These are phyloP conservation scores for Ptilorrhoa leucosticta DNA, from an alignment of 2,113 vertebrate species.

Conservation along the genomic window DNA sequence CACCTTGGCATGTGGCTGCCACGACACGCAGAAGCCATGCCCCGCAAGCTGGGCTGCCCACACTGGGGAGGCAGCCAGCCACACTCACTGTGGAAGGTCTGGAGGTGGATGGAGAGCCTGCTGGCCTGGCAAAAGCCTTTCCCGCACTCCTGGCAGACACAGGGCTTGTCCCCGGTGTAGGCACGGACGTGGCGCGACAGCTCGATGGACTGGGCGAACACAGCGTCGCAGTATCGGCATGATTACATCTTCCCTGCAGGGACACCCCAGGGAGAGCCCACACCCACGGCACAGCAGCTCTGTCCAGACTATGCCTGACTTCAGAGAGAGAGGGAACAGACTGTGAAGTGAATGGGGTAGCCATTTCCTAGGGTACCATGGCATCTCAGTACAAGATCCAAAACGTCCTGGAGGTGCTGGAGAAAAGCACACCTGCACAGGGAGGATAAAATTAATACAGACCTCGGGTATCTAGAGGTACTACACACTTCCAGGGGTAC, in stretches of 20 bases:
- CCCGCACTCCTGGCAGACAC: constrained; percentile 86
- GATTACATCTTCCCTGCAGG: constrained; percentile 86
- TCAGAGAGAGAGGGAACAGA: neutral
- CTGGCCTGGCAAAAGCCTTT: constrained; percentile 91
- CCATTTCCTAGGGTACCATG: neutral
- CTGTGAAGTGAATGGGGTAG: neutral
- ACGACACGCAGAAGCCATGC: fast-evolving
- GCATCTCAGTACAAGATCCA: neutral
- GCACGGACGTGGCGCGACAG: constrained; percentile 84
- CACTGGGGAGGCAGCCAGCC: neutral
- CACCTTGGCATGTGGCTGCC: neutral
- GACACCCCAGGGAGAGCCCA: neutral
- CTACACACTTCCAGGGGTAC: neutral
- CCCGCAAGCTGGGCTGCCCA: neutral
- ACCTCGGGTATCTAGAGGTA: neutral
- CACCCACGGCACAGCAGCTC: neutral
- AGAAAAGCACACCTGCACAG: neutral
- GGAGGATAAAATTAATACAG: neutral
- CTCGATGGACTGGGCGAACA: constrained; percentile 89
- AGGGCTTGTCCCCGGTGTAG: constrained; percentile 87
- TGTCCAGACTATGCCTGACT: neutral
- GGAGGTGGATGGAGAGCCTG: constrained; percentile 85
- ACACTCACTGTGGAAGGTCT: constrained; percentile 84
- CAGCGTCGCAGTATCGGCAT: constrained; percentile 86
- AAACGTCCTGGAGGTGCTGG: neutral